Evolutionary conservation across 2,113 vertebrate genomes (phyloP).

Genomic region (Bombycilla garrulus): DNA sequence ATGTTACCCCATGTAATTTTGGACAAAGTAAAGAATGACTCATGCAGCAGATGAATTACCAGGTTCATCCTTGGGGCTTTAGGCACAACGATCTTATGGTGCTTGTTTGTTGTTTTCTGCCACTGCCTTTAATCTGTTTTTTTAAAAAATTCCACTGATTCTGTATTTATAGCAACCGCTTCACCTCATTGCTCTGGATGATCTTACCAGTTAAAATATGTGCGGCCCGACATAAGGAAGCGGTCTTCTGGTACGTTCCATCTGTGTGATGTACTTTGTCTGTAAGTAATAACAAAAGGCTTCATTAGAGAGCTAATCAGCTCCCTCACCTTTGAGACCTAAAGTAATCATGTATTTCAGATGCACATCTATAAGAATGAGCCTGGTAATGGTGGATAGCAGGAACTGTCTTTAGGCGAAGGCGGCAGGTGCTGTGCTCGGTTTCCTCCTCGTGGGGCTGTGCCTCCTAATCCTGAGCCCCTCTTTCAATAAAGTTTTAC

Average conservation of each 20-base stretch:
- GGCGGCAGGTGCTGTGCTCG: neutral
- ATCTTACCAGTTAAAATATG: neutral
- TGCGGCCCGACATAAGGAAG: neutral
- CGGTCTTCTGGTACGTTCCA: neutral
- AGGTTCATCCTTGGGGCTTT: neutral
- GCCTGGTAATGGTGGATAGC: neutral
- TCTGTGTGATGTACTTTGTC: conserved; percentile 46
- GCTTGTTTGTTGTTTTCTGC: neutral
- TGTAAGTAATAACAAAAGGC: conserved; percentile 52
- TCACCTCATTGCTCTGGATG: neutral
- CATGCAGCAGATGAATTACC: neutral
- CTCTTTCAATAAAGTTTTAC: conserved; percentile 72
- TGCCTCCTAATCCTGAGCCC: conserved; percentile 51
- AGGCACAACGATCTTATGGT: neutral
- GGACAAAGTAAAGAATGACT: neutral
- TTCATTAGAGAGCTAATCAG: conserved; percentile 61
- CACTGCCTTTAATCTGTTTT: neutral
- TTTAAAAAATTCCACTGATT: neutral
- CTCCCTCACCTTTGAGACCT: conserved; percentile 56
- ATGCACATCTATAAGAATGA: conserved; percentile 51
- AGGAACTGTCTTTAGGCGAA: neutral
- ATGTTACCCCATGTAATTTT: neutral
- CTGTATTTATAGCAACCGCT: neutral
- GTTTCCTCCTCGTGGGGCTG: neutral
- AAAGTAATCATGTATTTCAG: conserved; percentile 66